Percentiles rank a stretch among this genome's conserved stretches.
These are phyloP conservation scores for Ptilorrhoa leucosticta DNA, from an alignment of 2,113 vertebrate species.

Conservation along the genomic window DNA sequence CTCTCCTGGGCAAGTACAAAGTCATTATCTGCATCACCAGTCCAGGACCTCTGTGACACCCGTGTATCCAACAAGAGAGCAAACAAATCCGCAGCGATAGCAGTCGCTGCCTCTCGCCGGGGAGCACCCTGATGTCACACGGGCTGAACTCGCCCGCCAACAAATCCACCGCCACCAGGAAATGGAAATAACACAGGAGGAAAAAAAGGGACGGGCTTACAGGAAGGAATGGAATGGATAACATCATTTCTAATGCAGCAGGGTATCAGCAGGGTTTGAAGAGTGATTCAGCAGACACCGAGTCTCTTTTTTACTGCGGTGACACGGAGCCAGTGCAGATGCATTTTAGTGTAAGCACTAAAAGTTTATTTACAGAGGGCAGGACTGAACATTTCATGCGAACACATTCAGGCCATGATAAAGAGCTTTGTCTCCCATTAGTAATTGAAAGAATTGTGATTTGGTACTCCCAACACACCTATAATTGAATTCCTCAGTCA, in stretches of 20 bases:
- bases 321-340: not conserved
- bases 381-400: conserved; percentile 63
- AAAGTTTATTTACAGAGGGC: conserved; percentile 65
- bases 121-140: not conserved
- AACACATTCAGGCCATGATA: conserved; percentile 66
- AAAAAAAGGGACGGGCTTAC: not conserved
- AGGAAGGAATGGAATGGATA: not conserved
- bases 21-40: not conserved
- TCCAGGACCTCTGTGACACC: not conserved
- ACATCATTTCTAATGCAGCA: not conserved
- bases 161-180: not conserved
- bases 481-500: conserved; percentile 81
- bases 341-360: not conserved
- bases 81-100: not conserved
- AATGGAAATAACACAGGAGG: not conserved
- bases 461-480: conserved; percentile 76
- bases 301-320: not conserved
- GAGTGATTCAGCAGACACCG: not conserved
- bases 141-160: not conserved
- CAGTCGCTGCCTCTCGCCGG: not conserved
- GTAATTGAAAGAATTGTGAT: conserved; percentile 77
- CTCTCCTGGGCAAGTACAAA: not conserved
- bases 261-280: not conserved
- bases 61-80: not conserved
- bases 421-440: conserved; percentile 69